A percentile compares a stretch with the other conserved stretches of the same genome.
These are phyloP conservation scores for Chrysotoxum bicinctum DNA, from an alignment of 2,888 invertebrate species.

Conservation along the genomic window DNA sequence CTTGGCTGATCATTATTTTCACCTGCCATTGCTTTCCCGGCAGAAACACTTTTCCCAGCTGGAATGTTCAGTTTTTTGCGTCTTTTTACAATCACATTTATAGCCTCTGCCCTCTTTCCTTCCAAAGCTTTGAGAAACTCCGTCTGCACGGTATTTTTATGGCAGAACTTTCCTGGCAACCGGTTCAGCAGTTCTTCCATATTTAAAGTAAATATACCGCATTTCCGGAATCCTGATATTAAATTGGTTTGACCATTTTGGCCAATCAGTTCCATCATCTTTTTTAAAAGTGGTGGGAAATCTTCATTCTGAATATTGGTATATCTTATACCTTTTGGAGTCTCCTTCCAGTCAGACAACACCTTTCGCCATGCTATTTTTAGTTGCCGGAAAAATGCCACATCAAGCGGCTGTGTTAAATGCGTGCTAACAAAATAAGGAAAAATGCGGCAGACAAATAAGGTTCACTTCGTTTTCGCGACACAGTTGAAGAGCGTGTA, in stretches of 20 bases:
- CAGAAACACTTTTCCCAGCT: neutral
- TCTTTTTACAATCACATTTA: no score
- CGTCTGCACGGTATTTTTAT: no score
- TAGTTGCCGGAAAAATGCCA: neutral
- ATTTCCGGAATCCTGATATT: neutral
- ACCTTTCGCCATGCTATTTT: neutral
- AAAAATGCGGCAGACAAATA: no score
- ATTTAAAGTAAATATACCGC: neutral
- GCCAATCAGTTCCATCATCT: neutral
- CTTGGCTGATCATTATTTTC: neutral
- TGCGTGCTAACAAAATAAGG: no score
- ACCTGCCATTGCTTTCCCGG: neutral
- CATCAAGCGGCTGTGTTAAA: conserved; percentile 16
- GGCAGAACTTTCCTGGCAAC: neutral
- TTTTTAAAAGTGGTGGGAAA: neutral
- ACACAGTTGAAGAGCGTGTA: conserved; percentile 6
- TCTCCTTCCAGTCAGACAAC: neutral
- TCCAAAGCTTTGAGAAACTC: no score
- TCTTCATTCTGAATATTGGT: neutral
- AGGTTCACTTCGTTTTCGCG: neutral
- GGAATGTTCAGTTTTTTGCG: neutral
- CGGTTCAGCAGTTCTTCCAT: neutral
- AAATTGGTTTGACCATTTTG: neutral
- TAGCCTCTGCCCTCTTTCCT: no score
- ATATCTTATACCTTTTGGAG: neutral